Evolutionary conservation across 2,888 invertebrate genomes (phyloP), one percentile per base, ranked within the genome.

Genomic region (Cotesia congregata): DNA sequence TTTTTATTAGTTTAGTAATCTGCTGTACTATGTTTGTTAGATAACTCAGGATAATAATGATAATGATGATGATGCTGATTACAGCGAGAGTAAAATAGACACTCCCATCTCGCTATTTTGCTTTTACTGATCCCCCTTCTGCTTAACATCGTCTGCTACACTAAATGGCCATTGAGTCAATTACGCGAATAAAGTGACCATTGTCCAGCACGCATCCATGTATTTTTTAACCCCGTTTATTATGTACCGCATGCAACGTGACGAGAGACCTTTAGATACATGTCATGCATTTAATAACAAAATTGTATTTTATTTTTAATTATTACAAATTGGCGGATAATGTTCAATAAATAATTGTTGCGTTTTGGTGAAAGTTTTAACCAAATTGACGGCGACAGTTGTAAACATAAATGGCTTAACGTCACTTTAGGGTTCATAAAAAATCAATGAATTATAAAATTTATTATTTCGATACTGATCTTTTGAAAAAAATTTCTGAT

Each of bases 121-220:
- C 50, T 50, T 7, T 12, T 50, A 50, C 50, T 50, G 50, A 50
- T 50, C 50, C 50, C 50, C 50, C 50, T 12, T 50, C 12, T 50
- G 12, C 50, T 50, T 50, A 12, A 50, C 59, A 38, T 75, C 38
- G 15, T 68, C 65, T 74, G 20, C 61, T 81, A 80, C 81, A 83
- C 83, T 85, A 85, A 87, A 86, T 85, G 86, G 83, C 86, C 86
- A 87, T 87, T 86, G 86, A 87, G 86, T 86, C 88, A 88, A 88
- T 88, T 88, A 88, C 84, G 83, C 84, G 84, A 84, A 86, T 87
- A 86, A 87, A 87, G 86, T 86, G 85, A 85, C 85, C 86, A 88
- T 87, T 87, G 86, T 87, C 82, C 81, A 83, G 81, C 50, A 50
- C 82, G 84, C 83, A 85, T 84, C 84, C 83, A 82, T 84, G 12